These are phyloP conservation scores for Cynaeus angustus DNA, from an alignment of 2,888 invertebrate genomes.

Conservation along the genomic window DNA sequence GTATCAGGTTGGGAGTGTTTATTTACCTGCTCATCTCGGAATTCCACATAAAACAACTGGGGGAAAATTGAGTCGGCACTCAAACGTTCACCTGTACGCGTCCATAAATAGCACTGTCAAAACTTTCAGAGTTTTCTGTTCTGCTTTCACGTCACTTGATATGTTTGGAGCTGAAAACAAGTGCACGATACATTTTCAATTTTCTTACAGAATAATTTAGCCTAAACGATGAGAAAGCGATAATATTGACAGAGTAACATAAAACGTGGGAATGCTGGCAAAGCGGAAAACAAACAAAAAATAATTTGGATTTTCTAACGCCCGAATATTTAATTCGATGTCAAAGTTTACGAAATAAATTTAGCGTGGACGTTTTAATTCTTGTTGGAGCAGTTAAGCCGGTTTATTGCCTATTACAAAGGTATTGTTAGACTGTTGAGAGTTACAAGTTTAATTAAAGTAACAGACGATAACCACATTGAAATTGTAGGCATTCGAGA, in stretches of 20 bases:
- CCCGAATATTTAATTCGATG: constrained; percentile 19
- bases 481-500: constrained; percentile 22
- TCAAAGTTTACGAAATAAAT: constrained; percentile 32
- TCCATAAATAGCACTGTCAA: constrained; percentile 27
- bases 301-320: background rate
- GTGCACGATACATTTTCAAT: constrained; percentile 15
- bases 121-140: constrained; percentile 12
- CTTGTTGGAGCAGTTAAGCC: constrained; percentile 22
- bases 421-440: constrained; percentile 36
- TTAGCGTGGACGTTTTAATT: constrained; percentile 15
- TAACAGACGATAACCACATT: constrained; percentile 30
- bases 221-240: constrained; percentile 1
- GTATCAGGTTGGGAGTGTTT: background rate
- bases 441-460: constrained; percentile 41
- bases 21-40: constrained; percentile 1
- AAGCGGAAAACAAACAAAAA: constrained; percentile 7
- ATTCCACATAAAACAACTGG: constrained; percentile 2
- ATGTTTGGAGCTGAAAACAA: constrained; percentile 16
- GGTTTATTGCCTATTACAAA: constrained; percentile 34
- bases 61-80: constrained; percentile 12
- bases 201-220: background rate
- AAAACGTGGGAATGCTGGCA: constrained; percentile 15
- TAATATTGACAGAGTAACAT: constrained; percentile 12
- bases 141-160: constrained; percentile 28
- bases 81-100: constrained; percentile 6